Conservation (phyloP, 2,888 invertebrate genomes). For the Mellilla xanthometata region DNA sequence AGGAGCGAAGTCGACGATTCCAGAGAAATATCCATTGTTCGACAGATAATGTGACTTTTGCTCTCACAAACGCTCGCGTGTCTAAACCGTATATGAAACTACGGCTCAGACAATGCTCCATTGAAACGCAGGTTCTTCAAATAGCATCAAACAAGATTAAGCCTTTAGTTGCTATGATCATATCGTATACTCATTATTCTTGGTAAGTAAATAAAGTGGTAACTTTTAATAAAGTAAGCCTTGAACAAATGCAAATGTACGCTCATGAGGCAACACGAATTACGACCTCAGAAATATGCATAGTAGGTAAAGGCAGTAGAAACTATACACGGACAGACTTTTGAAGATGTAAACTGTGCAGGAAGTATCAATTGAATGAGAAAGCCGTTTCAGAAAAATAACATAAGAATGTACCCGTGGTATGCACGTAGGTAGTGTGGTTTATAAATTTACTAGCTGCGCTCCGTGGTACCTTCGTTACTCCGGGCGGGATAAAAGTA, state of each 20-base stretch:
- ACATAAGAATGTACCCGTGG: too few relatives aligned
- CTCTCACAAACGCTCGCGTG: slow-evolving; percentile 44
- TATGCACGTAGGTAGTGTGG: too few relatives aligned
- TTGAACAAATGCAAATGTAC: slow-evolving; percentile 16
- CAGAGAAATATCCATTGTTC: slow-evolving; percentile 49
- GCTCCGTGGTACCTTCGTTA: too few relatives aligned
- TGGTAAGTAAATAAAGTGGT: background rate
- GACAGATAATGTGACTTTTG: slow-evolving; percentile 22
- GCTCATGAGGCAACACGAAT: slow-evolving; percentile 17
- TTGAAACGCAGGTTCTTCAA: background rate
- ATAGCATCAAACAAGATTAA: background rate
- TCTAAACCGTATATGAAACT: slow-evolving; percentile 35
- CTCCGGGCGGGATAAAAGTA: too few relatives aligned
- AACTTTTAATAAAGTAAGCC: slow-evolving; percentile 7
- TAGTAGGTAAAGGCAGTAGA: background rate
- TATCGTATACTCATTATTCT: too few relatives aligned
- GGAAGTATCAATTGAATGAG: too few relatives aligned
- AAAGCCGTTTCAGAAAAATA: too few relatives aligned
- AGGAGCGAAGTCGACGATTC: slow-evolving; percentile 29
- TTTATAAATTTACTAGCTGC: too few relatives aligned
- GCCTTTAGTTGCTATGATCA: background rate
- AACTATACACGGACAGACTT: background rate
- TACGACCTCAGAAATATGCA: slow-evolving; percentile 17
- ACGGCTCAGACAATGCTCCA: slow-evolving; percentile 5
- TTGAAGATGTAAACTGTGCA: background rate